phyloP scores from a whole-genome alignment of 2,113 vertebrate genomes.

The Microcebus lehilahytsara region DNA sequence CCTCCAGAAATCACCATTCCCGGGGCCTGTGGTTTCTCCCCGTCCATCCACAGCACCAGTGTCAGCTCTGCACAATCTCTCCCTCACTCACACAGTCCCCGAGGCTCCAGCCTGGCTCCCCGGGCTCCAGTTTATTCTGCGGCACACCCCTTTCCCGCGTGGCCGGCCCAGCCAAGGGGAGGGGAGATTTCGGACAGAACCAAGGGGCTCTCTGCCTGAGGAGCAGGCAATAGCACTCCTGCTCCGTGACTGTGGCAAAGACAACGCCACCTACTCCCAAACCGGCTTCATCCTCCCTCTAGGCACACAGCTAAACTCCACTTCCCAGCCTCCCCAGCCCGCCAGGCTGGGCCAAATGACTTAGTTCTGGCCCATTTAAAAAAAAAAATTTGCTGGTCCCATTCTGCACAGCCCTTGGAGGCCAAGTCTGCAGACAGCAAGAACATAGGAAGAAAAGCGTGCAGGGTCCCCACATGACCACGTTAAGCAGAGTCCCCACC shows the following conservation, averaged over 20 bases:
- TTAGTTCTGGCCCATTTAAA: background rate
- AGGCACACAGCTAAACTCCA: background rate
- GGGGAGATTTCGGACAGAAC: rapidly evolving
- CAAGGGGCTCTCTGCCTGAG: rapidly evolving
- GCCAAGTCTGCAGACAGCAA: background rate
- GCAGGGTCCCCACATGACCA: rapidly evolving
- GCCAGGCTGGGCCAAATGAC: background rate
- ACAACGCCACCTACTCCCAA: background rate
- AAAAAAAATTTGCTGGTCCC: background rate
- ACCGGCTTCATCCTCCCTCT: background rate
- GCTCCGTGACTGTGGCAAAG: rapidly evolving
- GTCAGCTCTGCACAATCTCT: background rate
- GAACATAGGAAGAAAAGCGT: rapidly evolving
- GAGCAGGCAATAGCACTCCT: rapidly evolving
- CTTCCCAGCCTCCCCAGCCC: background rate
- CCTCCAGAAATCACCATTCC: background rate
- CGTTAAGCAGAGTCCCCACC: background rate
- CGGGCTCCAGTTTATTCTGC: background rate
- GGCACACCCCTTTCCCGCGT: rapidly evolving
- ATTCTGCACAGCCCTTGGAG: background rate
- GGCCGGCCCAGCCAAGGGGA: background rate
- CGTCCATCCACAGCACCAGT: rapidly evolving
- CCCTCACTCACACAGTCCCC: background rate
- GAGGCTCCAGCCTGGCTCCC: background rate
- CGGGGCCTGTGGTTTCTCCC: background rate